Base-by-base conservation (phyloP, 2,888 invertebrate genomes). In the Neria commutata region DNA sequence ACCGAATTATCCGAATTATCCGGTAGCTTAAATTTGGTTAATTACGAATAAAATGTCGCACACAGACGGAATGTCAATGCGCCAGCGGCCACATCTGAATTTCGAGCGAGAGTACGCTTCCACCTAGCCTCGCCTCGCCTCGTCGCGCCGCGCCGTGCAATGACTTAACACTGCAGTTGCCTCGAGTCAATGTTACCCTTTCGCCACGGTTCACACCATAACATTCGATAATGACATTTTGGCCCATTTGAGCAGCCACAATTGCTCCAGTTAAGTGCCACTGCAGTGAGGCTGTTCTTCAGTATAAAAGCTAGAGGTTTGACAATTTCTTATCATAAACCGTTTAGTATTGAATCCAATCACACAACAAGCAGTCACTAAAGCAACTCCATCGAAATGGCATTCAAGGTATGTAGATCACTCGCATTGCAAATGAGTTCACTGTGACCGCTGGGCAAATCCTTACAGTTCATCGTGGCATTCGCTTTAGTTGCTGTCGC, bases 331-430 rank as follows among this genome's bases (percentile, higher is more conserved):
- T 68, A 73, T 71, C 74, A 72, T 62, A 69, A 61, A 54, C 56
- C 64, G 63, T 37, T 59, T 59, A 61, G 62, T 51, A 48, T 60
- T 67, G 45, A 57, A 58, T 45, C 57, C 58, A 52, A 47, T 51
- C 62, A 60, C 61, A 73, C 54, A 60, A 62, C 60, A 52, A 52
- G 56, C 37, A 69, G 61, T 60, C 49, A 58, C 60, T 66, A 61
- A 61, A 57, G 56, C 42, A 61, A 48, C 51, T 56, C 49, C 14
- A 34, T 51, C 48, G 65, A 69, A 70, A 76, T 78, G 76, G 77
- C 75, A 67, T 73, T 75, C 60, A 78, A 78, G 72, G 78, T 73
- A 65, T 51, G 61, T n/a, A n/a, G n/a, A n/a, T n/a, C n/a, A n/a
- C n/a, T n/a, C n/a, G n/a, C n/a, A n/a, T n/a, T n/a, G n/a, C n/a